These are phyloP conservation scores for Acromyrmex echinatior DNA, from an alignment of 1,140 invertebrate species.

Conservation along the genomic window DNA sequence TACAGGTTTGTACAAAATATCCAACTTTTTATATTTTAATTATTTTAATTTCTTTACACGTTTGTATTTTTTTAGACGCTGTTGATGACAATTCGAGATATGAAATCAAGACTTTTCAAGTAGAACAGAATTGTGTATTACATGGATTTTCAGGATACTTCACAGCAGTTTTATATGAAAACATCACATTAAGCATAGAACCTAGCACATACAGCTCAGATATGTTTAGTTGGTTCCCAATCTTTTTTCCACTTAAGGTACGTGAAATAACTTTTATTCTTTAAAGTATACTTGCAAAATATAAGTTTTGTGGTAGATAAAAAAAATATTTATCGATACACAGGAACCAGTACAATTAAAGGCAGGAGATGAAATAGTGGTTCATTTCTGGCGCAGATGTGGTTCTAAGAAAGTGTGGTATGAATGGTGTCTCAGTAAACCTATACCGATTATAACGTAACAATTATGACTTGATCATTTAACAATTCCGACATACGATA, in stretches of 20 bases:
- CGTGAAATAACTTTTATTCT: slow-evolving; percentile 60
- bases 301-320: neutral
- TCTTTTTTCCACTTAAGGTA: slow-evolving; percentile 96
- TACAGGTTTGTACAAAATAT: slow-evolving; percentile 83
- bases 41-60: slow-evolving; percentile 44
- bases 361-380: slow-evolving; percentile 90
- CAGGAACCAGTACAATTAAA: slow-evolving; percentile 92
- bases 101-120: slow-evolving; percentile 90
- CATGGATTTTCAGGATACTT: slow-evolving; percentile 99
- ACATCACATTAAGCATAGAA: slow-evolving; percentile 95
- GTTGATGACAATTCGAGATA: slow-evolving; percentile 93
- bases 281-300: neutral
- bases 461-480: slow-evolving; percentile 11
- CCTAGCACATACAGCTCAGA: slow-evolving; percentile 95
- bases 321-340: slow-evolving; percentile 76
- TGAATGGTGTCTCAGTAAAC: slow-evolving; percentile 95
- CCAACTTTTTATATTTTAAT: neutral
- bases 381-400: slow-evolving; percentile 96
- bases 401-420: slow-evolving; percentile 96
- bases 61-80: slow-evolving; percentile 82
- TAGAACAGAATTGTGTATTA: slow-evolving; percentile 92
- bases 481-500: neutral
- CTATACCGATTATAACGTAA: slow-evolving; percentile 86
- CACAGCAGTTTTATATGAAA: slow-evolving; percentile 94
- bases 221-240: slow-evolving; percentile 99